Evolutionary conservation across 92 coral and sea anemone genomes (phyloP).

Genomic region (Hydrozoanthus gracilis): DNA sequence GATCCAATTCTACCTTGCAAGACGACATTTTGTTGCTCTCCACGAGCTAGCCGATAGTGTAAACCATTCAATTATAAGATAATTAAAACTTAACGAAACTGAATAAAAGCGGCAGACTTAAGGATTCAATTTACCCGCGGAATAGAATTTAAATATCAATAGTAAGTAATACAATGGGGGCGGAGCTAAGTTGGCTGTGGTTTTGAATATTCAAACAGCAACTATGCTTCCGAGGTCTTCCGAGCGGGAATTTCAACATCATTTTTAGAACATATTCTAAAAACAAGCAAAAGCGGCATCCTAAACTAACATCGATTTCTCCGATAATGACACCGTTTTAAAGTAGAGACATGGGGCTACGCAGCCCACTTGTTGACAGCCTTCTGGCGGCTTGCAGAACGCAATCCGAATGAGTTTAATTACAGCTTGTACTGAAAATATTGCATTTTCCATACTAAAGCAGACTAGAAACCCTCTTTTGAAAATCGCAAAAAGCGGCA

Average conservation of each 20-base stretch:
- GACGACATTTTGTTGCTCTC: background rate
- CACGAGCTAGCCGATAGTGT: background rate
- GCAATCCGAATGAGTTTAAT: no score
- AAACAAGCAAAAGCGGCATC: background rate
- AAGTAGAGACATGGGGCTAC: background rate
- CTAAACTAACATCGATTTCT: background rate
- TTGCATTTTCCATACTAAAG: background rate
- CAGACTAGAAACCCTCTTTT: background rate
- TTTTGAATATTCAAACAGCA: constrained; percentile 20
- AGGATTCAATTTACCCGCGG: background rate
- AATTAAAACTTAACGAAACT: background rate
- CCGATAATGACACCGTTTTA: background rate
- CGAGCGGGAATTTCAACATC: constrained; percentile 23
- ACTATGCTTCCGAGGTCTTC: background rate
- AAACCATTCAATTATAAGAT: background rate
- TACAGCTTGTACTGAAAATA: no score
- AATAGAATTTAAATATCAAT: background rate
- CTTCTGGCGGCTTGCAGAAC: no score
- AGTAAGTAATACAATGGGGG: background rate
- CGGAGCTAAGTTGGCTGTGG: constrained; percentile 1
- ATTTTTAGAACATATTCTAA: background rate
- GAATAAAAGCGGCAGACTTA: background rate
- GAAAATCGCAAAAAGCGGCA: background rate
- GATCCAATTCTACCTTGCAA: background rate
- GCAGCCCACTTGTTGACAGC: background rate